phyloP scores from a whole-genome alignment of 2,797 vertebrate genomes.

The Phataginus tetradactyla region DNA sequence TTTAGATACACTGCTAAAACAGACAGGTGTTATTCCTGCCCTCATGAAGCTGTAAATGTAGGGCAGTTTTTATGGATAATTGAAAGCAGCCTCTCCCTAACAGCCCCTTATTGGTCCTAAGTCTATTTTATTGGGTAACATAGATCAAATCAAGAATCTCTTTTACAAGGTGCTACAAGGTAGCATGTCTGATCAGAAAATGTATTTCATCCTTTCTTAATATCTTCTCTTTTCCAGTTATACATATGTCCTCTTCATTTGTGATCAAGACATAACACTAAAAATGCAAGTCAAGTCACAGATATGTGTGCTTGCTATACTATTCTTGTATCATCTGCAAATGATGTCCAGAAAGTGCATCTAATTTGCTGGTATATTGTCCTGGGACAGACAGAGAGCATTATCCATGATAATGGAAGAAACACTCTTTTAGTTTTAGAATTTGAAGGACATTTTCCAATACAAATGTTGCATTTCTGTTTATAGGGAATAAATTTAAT shows the following conservation, averaged over 20 bases:
- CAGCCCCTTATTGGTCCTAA: neutral
- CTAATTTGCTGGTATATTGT: neutral
- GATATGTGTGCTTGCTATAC: neutral
- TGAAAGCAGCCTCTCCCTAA: neutral
- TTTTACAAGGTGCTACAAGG: neutral
- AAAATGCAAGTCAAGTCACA: neutral
- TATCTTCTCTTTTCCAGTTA: neutral
- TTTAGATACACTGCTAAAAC: neutral
- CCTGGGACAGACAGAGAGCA: neutral
- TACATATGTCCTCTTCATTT: neutral
- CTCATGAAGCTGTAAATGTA: neutral
- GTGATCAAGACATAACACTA: neutral
- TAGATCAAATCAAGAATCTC: neutral
- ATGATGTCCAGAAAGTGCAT: neutral
- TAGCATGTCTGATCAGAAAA: slow-evolving; percentile 18
- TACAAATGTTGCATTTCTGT: neutral
- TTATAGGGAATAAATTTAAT: neutral
- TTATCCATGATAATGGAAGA: neutral
- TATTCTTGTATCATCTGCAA: neutral
- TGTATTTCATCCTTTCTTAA: neutral
- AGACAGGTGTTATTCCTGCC: neutral
- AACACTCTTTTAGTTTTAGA: neutral
- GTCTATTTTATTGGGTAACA: neutral
- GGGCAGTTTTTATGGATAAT: neutral
- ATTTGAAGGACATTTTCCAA: neutral